A percentile compares a stretch with the other conserved stretches of the same genome.
Evolutionary conservation across 2,113 vertebrate genomes (phyloP).

Genomic region (Dicaeum eximium): DNA sequence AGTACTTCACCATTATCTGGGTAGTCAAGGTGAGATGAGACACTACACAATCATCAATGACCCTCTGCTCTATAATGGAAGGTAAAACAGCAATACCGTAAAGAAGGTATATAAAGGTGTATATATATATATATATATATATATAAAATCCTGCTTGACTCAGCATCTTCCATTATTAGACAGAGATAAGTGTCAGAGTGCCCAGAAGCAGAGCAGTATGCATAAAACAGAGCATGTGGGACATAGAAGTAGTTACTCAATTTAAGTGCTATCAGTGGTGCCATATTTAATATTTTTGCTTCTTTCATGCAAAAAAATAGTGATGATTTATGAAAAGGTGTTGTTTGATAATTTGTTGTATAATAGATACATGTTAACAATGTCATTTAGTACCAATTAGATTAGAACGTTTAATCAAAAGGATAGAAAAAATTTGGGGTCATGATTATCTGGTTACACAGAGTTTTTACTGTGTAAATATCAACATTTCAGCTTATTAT

Average conservation of each 20-base stretch:
- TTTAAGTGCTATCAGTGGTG: background rate
- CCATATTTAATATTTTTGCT: background rate
- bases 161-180: background rate
- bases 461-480: background rate
- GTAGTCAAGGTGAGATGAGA: background rate
- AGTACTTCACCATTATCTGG: background rate
- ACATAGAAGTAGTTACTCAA: background rate
- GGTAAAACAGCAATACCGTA: background rate
- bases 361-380: background rate
- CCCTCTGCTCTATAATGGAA: background rate
- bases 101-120: background rate
- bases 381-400: background rate
- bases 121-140: background rate
- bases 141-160: background rate
- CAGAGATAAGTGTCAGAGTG: background rate
- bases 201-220: background rate
- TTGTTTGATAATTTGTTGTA: background rate
- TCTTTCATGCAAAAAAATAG: background rate
- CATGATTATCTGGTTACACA: background rate
- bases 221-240: background rate
- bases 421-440: background rate
- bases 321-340: background rate
- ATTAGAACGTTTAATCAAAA: background rate
- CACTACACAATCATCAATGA: background rate
- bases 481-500: background rate